phyloP scores from a whole-genome alignment of 2,888 invertebrate species.

The Kuschelorhynchus macadamiae region DNA sequence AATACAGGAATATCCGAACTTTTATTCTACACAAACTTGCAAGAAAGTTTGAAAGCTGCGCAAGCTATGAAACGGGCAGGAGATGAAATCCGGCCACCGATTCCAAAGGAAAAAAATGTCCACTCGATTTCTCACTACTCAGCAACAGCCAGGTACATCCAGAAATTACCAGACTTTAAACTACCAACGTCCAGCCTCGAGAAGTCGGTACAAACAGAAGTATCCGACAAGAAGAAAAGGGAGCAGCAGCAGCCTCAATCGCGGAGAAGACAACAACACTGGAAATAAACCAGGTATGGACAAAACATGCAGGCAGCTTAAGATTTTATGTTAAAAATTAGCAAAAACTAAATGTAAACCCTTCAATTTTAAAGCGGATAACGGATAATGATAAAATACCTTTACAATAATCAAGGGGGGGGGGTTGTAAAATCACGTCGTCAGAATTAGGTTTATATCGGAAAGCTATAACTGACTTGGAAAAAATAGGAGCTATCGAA shows the following conservation, averaged over 20 bases:
- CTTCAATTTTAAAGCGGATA: too few relatives aligned
- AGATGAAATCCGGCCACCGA: background rate
- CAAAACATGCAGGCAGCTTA: background rate
- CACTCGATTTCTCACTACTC: too few relatives aligned
- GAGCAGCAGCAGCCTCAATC: background rate
- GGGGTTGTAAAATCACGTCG: too few relatives aligned
- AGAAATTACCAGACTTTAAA: background rate
- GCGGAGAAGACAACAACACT: too few relatives aligned
- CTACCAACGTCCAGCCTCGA: background rate
- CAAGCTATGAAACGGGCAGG: background rate
- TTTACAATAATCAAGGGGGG: too few relatives aligned
- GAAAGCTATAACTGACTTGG: background rate
- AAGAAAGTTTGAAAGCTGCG: slow-evolving; percentile 1
- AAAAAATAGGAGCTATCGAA: background rate
- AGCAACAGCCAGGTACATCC: background rate
- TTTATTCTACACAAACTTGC: background rate
- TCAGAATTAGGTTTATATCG: background rate
- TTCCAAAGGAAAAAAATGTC: too few relatives aligned
- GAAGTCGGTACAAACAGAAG: slow-evolving; percentile 3
- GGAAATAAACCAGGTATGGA: slow-evolving; percentile 5
- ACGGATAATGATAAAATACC: too few relatives aligned
- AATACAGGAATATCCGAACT: too few relatives aligned
- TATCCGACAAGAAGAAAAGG: background rate
- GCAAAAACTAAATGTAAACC: too few relatives aligned
- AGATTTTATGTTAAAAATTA: too few relatives aligned